These are phyloP conservation scores for Stramonita haemastoma DNA, from an alignment of 2,888 invertebrate species.

Conservation along the genomic window DNA sequence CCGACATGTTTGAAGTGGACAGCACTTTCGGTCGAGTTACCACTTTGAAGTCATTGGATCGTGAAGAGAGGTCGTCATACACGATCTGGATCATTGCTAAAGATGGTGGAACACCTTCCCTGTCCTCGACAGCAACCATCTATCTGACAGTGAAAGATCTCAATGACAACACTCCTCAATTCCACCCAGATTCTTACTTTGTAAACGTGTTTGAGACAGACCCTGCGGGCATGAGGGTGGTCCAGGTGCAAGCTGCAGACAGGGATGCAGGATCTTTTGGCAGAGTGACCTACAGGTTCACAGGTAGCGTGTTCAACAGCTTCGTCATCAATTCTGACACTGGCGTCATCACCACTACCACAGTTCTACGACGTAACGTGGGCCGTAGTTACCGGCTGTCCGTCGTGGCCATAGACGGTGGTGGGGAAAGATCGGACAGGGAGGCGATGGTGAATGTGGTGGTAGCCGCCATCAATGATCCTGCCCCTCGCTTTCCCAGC, in stretches of 20 bases:
- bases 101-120: slow-evolving; percentile 91
- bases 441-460: slow-evolving; percentile 66
- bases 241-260: slow-evolving; percentile 90
- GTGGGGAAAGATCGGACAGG: slow-evolving; percentile 51
- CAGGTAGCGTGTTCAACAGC: slow-evolving; percentile 80
- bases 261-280: slow-evolving; percentile 92
- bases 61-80: slow-evolving; percentile 84
- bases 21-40: slow-evolving; percentile 91
- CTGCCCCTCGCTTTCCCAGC: slow-evolving; percentile 74
- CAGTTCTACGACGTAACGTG: slow-evolving; percentile 88
- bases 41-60: slow-evolving; percentile 86
- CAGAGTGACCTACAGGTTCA: slow-evolving; percentile 80
- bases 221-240: slow-evolving; percentile 82
- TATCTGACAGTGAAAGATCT: slow-evolving; percentile 88
- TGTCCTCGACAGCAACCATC: slow-evolving; percentile 93
- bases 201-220: slow-evolving; percentile 84
- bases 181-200: slow-evolving; percentile 93
- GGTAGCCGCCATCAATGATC: slow-evolving; percentile 60
- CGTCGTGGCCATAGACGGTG: slow-evolving; percentile 83
- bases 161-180: slow-evolving; percentile 94
- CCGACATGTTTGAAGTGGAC: slow-evolving; percentile 93
- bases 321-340: slow-evolving; percentile 88
- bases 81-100: slow-evolving; percentile 90
- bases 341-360: slow-evolving; percentile 88
- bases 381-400: slow-evolving; percentile 87